Evolutionary conservation across 2,113 vertebrate species (phyloP).

Genomic region (Motacilla tschutschensis): DNA sequence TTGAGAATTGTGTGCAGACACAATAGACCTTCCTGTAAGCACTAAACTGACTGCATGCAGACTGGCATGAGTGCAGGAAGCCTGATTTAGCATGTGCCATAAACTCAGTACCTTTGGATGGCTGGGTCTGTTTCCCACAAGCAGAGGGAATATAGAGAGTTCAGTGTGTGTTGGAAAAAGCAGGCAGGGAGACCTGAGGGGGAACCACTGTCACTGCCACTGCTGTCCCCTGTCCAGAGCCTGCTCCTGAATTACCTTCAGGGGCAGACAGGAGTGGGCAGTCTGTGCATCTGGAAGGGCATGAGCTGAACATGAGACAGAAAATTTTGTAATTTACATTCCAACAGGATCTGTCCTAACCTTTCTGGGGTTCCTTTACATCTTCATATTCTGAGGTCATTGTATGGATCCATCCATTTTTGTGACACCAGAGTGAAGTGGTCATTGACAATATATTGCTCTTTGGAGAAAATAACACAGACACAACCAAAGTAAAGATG

Average conservation of each 20-base stretch:
- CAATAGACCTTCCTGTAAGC: neutral
- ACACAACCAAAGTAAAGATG: neutral
- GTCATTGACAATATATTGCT: neutral
- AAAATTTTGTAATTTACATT: neutral
- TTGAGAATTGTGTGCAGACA: neutral
- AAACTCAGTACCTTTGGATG: neutral
- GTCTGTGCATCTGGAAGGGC: neutral
- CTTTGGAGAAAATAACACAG: neutral
- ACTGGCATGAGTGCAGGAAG: neutral
- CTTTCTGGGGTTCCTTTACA: neutral
- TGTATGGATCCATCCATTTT: neutral
- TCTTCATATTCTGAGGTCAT: neutral
- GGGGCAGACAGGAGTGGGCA: neutral
- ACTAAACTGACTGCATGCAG: neutral
- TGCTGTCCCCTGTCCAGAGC: neutral
- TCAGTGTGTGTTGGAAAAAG: neutral
- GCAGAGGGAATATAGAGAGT: neutral
- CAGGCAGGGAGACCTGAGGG: neutral
- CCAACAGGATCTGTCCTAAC: neutral
- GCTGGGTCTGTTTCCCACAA: neutral
- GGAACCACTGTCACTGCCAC: neutral
- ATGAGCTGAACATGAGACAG: neutral
- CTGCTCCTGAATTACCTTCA: neutral
- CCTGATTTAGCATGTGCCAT: neutral
- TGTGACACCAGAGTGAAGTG: neutral